Percentiles rank a stretch among this genome's conserved stretches.
phyloP scores from a whole-genome alignment of 2,888 invertebrate species.

The Sinohyriopsis cumingii region DNA sequence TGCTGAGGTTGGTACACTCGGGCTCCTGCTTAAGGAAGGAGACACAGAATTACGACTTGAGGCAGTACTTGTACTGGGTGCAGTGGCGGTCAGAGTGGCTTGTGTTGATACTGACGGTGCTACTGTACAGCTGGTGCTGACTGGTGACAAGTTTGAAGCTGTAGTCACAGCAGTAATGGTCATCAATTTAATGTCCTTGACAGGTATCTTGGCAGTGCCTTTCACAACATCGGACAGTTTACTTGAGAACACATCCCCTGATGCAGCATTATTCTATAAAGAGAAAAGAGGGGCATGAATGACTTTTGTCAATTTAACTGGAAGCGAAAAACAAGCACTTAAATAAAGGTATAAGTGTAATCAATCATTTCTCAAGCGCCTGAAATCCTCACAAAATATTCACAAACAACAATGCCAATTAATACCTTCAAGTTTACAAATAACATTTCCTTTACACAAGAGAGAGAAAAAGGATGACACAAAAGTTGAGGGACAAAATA shows the following conservation, averaged over 20 bases:
- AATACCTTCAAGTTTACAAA: too few relatives aligned
- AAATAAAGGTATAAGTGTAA: too few relatives aligned
- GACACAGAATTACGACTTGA: too few relatives aligned
- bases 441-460: too few relatives aligned
- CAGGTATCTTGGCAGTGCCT: conserved; percentile 78
- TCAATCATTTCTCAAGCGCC: too few relatives aligned
- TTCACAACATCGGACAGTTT: conserved; percentile 87
- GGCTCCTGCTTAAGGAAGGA: too few relatives aligned
- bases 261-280: conserved; percentile 60
- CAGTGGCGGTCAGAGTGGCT: neutral
- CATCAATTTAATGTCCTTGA: conserved; percentile 55
- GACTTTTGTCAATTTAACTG: neutral
- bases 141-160: conserved; percentile 8
- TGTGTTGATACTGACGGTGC: conserved; percentile 15
- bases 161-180: conserved; percentile 16
- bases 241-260: conserved; percentile 65
- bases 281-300: conserved; percentile 2
- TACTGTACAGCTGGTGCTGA: conserved; percentile 10
- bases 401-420: too few relatives aligned
- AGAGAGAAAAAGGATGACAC: too few relatives aligned
- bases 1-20: conserved; percentile 12
- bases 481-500: too few relatives aligned
- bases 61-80: too few relatives aligned
- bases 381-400: too few relatives aligned
- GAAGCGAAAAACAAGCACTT: neutral